Percentiles rank a stretch among this genome's conserved stretches.
Evolutionary conservation across 1,140 invertebrate genomes (phyloP).

Genomic region (Diplogasteroides magnus): DNA sequence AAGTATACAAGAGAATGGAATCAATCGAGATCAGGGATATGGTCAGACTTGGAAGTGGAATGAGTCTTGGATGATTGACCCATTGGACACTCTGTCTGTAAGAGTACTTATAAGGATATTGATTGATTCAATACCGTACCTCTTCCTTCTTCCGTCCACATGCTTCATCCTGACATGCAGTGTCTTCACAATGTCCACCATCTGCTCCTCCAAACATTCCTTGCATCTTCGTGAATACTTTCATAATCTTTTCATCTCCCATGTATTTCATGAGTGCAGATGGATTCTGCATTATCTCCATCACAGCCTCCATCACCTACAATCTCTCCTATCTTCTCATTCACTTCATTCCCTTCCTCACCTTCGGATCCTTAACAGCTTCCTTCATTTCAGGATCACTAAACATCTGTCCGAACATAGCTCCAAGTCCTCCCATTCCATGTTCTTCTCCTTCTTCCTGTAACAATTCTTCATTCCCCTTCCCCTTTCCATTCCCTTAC

Average conservation of each 20-base stretch:
- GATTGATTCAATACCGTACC: background rate
- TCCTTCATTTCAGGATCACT: slow-evolving; percentile 9
- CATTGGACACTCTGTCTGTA: background rate
- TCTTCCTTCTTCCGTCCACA: background rate
- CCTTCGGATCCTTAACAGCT: slow-evolving; percentile 18
- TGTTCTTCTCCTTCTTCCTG: too few species aligned
- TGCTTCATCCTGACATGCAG: background rate
- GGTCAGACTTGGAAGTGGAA: slow-evolving; percentile 24
- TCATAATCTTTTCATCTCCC: slow-evolving; percentile 3
- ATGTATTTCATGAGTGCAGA: slow-evolving; percentile 30
- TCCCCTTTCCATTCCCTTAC: background rate
- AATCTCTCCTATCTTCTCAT: slow-evolving; percentile 23
- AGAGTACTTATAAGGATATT: background rate
- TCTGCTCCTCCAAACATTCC: background rate
- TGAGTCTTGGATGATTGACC: slow-evolving; percentile 5
- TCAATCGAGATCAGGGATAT: slow-evolving; percentile 37
- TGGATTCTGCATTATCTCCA: slow-evolving; percentile 30
- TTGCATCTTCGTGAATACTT: background rate
- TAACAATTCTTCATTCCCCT: background rate
- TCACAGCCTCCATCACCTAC: background rate
- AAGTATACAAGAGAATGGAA: too few species aligned
- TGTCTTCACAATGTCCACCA: background rate
- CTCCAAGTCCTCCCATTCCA: background rate
- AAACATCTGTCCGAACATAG: background rate
- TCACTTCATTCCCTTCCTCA: slow-evolving; percentile 25